Conservation (phyloP, 2,113 vertebrate genomes). For the Smithornis capensis region DNA sequence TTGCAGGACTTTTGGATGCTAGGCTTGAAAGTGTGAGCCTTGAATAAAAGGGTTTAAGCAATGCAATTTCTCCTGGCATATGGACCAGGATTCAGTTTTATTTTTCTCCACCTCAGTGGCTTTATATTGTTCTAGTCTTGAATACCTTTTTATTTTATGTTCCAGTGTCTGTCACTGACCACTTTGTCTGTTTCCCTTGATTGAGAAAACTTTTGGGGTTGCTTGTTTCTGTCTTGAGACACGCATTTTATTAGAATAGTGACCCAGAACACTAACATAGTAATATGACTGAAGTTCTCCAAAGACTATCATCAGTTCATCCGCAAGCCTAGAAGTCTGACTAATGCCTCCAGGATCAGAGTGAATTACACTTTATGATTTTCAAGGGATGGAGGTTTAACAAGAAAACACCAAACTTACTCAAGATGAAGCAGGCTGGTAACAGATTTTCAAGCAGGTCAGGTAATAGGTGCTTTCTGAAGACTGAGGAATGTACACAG, state of each 20-base stretch:
- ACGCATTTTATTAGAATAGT: not conserved
- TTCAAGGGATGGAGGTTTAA: not conserved
- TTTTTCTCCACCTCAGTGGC: not conserved
- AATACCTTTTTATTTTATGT: not conserved
- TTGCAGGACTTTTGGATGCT: not conserved
- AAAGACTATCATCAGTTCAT: not conserved
- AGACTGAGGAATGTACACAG: not conserved
- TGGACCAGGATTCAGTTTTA: not conserved
- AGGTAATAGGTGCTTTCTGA: not conserved
- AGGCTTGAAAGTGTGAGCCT: not conserved
- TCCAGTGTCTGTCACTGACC: not conserved
- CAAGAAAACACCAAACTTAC: not conserved
- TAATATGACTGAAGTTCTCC: not conserved
- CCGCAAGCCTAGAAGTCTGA: not conserved
- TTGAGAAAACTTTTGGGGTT: not conserved
- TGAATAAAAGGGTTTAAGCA: not conserved
- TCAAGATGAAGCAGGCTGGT: not conserved
- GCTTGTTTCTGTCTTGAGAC: not conserved
- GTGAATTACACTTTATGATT: not conserved
- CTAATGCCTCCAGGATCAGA: not conserved
- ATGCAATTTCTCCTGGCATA: not conserved
- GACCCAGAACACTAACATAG: not conserved
- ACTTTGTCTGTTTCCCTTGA: not conserved
- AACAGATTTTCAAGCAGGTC: not conserved
- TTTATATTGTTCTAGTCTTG: not conserved